These are phyloP conservation scores for Sternarchorhynchus goeldii DNA, from an alignment of 2,797 vertebrate species.

Conservation along the genomic window DNA sequence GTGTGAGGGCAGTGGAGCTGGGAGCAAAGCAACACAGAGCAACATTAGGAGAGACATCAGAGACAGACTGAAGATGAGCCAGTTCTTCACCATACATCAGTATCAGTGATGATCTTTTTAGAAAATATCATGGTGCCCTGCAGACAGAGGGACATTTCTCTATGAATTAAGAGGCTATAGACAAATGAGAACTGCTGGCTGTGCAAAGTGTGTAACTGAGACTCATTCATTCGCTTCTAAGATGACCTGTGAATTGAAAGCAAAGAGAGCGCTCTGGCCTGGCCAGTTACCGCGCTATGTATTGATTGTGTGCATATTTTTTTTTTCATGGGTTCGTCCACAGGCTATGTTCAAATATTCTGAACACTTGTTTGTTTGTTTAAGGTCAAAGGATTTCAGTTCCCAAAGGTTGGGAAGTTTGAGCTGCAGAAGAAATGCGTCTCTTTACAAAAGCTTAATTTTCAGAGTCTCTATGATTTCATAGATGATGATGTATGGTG, in stretches of 20 bases:
- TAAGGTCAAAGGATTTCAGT: constrained; percentile 9
- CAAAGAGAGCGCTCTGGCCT: background rate
- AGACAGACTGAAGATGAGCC: constrained; percentile 14
- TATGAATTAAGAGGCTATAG: background rate
- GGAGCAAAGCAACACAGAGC: background rate
- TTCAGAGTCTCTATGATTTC: background rate
- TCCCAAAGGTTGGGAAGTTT: background rate
- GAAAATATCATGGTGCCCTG: background rate
- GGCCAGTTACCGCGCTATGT: background rate
- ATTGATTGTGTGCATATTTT: constrained; percentile 2
- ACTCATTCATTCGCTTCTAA: background rate
- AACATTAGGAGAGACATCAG: constrained; percentile 26
- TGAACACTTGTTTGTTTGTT: background rate
- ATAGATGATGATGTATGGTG: background rate
- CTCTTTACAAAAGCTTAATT: background rate
- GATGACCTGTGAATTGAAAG: background rate
- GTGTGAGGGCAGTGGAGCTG: background rate
- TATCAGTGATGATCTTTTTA: background rate
- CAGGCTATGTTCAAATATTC: background rate
- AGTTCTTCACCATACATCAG: background rate
- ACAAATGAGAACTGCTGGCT: background rate
- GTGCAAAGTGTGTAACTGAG: too few species aligned
- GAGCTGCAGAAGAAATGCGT: background rate
- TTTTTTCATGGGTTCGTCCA: constrained; percentile 25
- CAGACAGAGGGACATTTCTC: constrained; percentile 5